Percentiles rank a stretch among this genome's conserved stretches.
Conservation (phyloP, 2,797 vertebrate species). For the Lerista edwardsae region DNA sequence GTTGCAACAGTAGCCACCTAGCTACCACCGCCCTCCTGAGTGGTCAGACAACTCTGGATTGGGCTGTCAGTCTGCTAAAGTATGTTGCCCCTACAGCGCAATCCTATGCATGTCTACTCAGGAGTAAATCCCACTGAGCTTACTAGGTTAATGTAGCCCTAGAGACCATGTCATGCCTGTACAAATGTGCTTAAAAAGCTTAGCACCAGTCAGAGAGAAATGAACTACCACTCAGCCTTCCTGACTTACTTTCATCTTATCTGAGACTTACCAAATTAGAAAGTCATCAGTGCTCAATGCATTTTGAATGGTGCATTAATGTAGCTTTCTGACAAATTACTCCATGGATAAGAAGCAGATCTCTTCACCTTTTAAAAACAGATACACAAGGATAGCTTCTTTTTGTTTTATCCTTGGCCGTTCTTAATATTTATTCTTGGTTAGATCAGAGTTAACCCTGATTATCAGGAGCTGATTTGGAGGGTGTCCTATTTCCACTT, state of each 20-base stretch:
- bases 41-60: no score
- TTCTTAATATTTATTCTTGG: neutral
- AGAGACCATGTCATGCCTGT: neutral
- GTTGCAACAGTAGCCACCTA: no score
- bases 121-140: no score
- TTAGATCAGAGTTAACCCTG: neutral
- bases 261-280: neutral
- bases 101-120: no score
- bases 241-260: constrained; percentile 8
- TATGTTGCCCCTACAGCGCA: no score
- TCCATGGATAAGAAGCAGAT: no score
- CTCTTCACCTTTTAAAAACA: neutral
- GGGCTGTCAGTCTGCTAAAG: no score
- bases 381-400: no score
- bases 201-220: constrained; percentile 1
- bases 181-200: accelerated
- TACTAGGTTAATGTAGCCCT: no score
- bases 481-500: no score
- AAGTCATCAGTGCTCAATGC: neutral
- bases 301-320: constrained; percentile 27
- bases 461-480: no score
- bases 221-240: constrained; percentile 16
- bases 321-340: constrained; percentile 28
- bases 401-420: neutral
- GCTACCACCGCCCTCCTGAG: no score